These are phyloP conservation scores for Plumapathes pennacea DNA, from an alignment of 92 coral and sea anemone species.

Conservation along the genomic window DNA sequence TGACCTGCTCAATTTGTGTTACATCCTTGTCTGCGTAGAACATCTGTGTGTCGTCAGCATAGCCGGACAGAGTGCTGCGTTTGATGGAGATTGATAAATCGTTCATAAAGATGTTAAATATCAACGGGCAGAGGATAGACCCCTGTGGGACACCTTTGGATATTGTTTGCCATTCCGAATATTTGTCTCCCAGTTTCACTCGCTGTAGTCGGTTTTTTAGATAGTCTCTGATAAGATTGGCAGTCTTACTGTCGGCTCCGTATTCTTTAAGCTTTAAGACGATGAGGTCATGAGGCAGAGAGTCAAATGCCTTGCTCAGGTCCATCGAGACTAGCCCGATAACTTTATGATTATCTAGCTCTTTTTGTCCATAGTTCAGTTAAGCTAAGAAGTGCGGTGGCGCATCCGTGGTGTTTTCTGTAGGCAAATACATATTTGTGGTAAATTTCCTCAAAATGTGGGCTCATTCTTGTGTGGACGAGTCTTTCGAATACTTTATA, in stretches of 20 bases:
- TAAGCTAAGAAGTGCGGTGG: constrained; percentile 33
- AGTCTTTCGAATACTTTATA: constrained; percentile 47
- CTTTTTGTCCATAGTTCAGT: too few species aligned
- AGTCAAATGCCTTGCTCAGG: constrained; percentile 54
- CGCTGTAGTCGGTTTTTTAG: constrained; percentile 21
- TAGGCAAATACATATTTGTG: constrained; percentile 46
- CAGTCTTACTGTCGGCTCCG: constrained; percentile 13
- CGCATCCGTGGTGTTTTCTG: constrained; percentile 36
- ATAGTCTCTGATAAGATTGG: constrained; percentile 4
- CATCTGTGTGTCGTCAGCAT: constrained; percentile 44
- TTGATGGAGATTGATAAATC: constrained; percentile 7
- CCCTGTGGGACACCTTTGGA: constrained; percentile 44
- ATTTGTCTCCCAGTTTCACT: constrained; percentile 11
- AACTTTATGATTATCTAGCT: too few species aligned
- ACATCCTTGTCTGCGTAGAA: constrained; percentile 15
- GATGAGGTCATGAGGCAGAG: constrained; percentile 36
- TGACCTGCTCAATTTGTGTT: constrained; percentile 1
- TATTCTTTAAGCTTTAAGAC: constrained; percentile 12
- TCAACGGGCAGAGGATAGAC: constrained; percentile 35
- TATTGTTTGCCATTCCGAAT: constrained; percentile 11
- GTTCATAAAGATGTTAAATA: constrained; percentile 47
- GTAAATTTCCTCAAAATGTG: constrained; percentile 31
- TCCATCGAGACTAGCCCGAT: too few species aligned
- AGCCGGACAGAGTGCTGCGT: constrained; percentile 5
- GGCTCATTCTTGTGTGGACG: constrained; percentile 18